These are phyloP conservation scores for Chaunax sp. DNA, from an alignment of 2,797 vertebrate species.

Conservation along the genomic window DNA sequence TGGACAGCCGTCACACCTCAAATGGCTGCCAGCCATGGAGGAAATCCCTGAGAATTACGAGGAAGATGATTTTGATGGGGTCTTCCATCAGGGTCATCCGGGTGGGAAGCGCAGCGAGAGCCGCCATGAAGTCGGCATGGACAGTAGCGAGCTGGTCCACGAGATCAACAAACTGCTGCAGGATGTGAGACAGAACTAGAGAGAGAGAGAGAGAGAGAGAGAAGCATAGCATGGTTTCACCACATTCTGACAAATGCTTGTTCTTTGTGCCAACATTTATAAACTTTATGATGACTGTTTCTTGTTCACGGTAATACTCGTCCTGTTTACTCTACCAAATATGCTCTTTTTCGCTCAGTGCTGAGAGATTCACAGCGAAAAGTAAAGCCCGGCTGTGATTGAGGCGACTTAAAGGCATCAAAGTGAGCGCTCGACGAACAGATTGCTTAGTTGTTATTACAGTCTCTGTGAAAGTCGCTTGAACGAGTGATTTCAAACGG, in stretches of 20 bases:
- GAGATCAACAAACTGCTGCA: conserved; percentile 98
- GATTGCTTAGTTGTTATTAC: conserved; percentile 50
- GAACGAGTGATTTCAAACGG: conserved; percentile 59
- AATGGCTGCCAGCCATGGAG: conserved; percentile 99
- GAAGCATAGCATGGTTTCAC: conserved; percentile 29
- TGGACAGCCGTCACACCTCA: conserved; percentile 86
- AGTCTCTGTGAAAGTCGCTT: conserved; percentile 46
- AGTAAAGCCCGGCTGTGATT: conserved; percentile 38
- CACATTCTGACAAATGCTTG: conserved; percentile 49
- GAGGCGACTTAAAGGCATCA: conserved; percentile 60
- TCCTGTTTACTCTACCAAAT: conserved; percentile 66
- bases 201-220: background rate
- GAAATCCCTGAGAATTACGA: conserved; percentile 98
- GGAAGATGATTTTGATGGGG: conserved; percentile 95
- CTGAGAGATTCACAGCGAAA: conserved; percentile 45
- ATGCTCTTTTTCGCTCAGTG: conserved; percentile 36
- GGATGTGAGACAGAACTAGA: conserved; percentile 93
- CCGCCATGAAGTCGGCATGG: conserved; percentile 91
- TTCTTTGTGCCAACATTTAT: conserved; percentile 62
- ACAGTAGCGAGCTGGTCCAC: conserved; percentile 94
- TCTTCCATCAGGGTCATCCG: conserved; percentile 88
- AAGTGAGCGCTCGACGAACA: conserved; percentile 39
- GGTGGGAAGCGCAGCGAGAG: conserved; percentile 83
- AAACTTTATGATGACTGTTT: conserved; percentile 48
- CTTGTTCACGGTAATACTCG: conserved; percentile 63